Conservation (phyloP, 2,888 invertebrate genomes). For the Xestia rhomboidea region DNA sequence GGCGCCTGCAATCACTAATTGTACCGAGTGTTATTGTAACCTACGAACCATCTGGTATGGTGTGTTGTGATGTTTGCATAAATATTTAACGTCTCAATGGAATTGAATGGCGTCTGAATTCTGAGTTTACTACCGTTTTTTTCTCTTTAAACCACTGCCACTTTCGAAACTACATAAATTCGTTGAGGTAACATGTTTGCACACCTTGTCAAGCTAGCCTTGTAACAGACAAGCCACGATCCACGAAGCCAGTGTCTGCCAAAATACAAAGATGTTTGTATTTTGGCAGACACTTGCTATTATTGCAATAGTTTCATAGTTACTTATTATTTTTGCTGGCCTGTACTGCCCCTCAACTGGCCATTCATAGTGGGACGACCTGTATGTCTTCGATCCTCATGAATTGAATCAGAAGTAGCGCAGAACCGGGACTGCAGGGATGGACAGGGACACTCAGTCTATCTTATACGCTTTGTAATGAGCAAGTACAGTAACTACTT, state of each 20-base stretch:
- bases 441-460: neutral
- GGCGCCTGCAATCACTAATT: constrained; percentile 33
- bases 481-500: neutral
- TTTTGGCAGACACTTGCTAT: neutral
- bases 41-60: constrained; percentile 31
- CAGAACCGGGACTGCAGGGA: neutral
- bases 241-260: too few species aligned
- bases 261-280: too few species aligned
- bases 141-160: neutral
- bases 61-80: constrained; percentile 38
- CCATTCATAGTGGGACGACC: neutral
- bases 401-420: neutral
- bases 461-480: neutral
- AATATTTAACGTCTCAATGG: constrained; percentile 25
- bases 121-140: neutral
- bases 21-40: constrained; percentile 47
- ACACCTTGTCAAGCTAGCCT: neutral
- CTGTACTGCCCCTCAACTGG: neutral
- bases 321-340: neutral
- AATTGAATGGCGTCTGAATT: neutral
- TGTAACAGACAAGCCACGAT: neutral
- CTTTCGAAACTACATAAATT: neutral
- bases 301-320: neutral
- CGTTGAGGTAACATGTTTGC: neutral
- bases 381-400: neutral